Evolutionary conservation across 2,797 vertebrate genomes (phyloP), one percentile per base, ranked within the genome.

Genomic region (Dendrocincla fuliginosa): DNA sequence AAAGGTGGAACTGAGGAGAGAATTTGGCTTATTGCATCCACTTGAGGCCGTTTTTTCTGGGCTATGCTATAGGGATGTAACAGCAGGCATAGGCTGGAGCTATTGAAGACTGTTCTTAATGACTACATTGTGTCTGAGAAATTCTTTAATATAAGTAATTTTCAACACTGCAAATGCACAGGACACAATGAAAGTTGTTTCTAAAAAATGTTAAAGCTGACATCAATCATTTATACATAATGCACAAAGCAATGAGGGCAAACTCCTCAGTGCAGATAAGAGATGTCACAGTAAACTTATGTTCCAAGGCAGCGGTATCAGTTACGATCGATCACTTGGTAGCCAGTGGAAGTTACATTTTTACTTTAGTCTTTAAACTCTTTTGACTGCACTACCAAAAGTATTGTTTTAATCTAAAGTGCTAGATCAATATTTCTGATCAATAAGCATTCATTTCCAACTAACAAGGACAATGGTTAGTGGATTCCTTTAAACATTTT

Each of bases 241-340:
- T 94, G 95, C 95, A 97, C 94, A 97, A 97, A 98, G 97, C 97
- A 97, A 90, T 84, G 97, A 98, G 96, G 97, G 90, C 98, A 96
- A 98, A 98, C 98, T 98, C 98, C 95, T 96, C 98, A 97, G 98
- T 97, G 97, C 96, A 97, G 98, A 98, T 98, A 99, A 98, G 98
- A 98, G 98, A 98, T 98, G 98, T 98, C 97, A 97, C 89, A 80
- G 96, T 97, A 98, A 97, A 98, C 98, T 98, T 98, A 98, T 98
- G 98, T 98, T 98, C 95, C 89, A 92, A 95, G 95, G 98, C 96
- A 96, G 92, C 81, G 96, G 96, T 98, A 98, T 98, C 98, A 97
- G 97, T 97, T 97, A 95, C 98, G 94, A 99, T 99, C 98, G 98
- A 98, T 98, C 98, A 98, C 97, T 97, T 97, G 96, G 97, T 98